phyloP scores from a whole-genome alignment of 2,888 invertebrate genomes.

The Adela reaumurella region DNA sequence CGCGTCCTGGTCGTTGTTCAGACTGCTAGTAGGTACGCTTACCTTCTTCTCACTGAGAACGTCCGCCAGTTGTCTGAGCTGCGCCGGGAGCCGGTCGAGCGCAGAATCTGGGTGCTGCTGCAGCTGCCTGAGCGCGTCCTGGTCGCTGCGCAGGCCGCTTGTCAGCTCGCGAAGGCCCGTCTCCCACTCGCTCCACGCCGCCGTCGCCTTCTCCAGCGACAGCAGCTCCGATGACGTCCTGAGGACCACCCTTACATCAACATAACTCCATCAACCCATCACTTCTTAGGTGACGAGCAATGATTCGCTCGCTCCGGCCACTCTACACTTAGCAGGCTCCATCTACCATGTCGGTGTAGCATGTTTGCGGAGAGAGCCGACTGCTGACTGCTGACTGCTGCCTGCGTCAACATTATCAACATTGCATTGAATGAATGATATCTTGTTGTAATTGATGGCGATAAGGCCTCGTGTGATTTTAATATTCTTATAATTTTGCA shows the following conservation, averaged over 20 bases:
- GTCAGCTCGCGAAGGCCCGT: constrained; percentile 72
- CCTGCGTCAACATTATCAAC: too few species aligned
- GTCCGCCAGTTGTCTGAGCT: constrained; percentile 58
- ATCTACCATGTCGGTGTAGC: too few species aligned
- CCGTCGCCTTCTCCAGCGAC: constrained; percentile 66
- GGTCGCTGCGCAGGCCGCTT: constrained; percentile 69
- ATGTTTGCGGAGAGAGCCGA: too few species aligned
- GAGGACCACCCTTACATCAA: constrained; percentile 15
- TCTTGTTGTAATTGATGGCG: too few species aligned
- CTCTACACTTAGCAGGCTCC: too few species aligned
- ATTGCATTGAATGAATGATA: too few species aligned
- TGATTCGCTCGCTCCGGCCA: too few species aligned
- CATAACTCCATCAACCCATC: too few species aligned
- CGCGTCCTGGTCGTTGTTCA: constrained; percentile 63
- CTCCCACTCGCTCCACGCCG: constrained; percentile 75
- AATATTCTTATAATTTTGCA: too few species aligned
- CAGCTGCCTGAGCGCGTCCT: constrained; percentile 37
- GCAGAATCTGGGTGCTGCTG: constrained; percentile 54
- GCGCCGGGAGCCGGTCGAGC: constrained; percentile 49
- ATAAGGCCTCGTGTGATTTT: too few species aligned
- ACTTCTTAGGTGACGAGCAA: too few species aligned
- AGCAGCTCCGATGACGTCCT: constrained; percentile 71
- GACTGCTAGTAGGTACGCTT: constrained; percentile 70
- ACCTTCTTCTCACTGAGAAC: constrained; percentile 46
- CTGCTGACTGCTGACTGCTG: too few species aligned